Percentiles rank a stretch among this genome's conserved stretches.
These are phyloP conservation scores for Miltochrista miniata DNA, from an alignment of 2,888 invertebrate genomes.

Conservation along the genomic window DNA sequence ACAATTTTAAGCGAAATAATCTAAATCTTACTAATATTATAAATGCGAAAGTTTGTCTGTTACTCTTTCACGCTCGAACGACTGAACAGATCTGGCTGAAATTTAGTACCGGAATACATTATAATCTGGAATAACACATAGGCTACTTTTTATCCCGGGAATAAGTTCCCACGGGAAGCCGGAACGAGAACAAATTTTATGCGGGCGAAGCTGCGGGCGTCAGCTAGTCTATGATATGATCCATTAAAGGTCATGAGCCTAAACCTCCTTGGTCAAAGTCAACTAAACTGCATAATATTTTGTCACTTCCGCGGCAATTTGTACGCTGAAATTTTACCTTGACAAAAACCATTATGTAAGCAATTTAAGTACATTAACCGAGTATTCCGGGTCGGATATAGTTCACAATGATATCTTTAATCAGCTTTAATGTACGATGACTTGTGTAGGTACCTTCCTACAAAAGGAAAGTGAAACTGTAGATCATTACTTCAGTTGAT, in stretches of 20 bases:
- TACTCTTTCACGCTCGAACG: too few relatives aligned
- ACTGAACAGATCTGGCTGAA: too few relatives aligned
- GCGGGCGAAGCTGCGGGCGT: too few relatives aligned
- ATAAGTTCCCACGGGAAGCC: too few relatives aligned
- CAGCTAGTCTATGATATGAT: too few relatives aligned
- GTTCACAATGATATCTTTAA: conserved; percentile 48
- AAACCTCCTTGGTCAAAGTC: conserved; percentile 48
- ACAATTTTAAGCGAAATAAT: too few relatives aligned
- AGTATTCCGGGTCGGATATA: conserved; percentile 52
- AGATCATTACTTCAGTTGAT: conserved; percentile 54
- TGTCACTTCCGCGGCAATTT: conserved; percentile 60
- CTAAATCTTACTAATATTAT: too few relatives aligned
- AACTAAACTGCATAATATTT: conserved; percentile 44
- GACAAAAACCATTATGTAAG: conserved; percentile 40
- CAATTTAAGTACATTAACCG: conserved; percentile 23
- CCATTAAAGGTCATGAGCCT: conserved; percentile 41
- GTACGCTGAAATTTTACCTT: conserved; percentile 49
- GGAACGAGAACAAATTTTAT: too few relatives aligned
- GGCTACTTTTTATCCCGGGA: too few relatives aligned
- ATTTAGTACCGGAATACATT: too few relatives aligned
- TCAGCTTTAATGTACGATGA: conserved; percentile 43
- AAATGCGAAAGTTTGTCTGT: too few relatives aligned
- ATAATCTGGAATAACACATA: too few relatives aligned
- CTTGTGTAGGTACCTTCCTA: conserved; percentile 49
- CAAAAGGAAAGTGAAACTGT: conserved; percentile 60